Evolutionary conservation across 2,888 invertebrate genomes (phyloP).

Genomic region (Ashinkailepas kermadecensis): DNA sequence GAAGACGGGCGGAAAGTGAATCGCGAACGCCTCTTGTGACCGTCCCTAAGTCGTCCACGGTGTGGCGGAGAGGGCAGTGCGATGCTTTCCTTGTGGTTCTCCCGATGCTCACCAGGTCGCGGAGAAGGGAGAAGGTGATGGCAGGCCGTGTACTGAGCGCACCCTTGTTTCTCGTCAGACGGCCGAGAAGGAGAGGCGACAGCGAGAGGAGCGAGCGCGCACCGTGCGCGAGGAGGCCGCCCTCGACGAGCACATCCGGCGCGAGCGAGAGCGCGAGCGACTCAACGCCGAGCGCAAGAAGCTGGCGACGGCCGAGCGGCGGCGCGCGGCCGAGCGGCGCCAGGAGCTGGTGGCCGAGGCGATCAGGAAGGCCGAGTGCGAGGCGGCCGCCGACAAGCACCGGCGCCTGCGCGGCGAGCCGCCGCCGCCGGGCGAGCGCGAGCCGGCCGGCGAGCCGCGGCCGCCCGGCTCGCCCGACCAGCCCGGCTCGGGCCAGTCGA

Average conservation of each 20-base stretch:
- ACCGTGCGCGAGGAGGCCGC: conserved; percentile 51
- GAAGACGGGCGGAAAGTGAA: too few species aligned
- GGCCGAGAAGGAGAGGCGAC: conserved; percentile 63
- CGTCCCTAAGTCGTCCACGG: too few species aligned
- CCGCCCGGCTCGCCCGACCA: background rate
- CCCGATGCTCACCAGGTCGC: too few species aligned
- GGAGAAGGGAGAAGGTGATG: too few species aligned
- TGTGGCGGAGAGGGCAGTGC: too few species aligned
- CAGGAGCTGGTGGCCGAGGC: background rate
- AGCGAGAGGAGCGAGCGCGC: conserved; percentile 71
- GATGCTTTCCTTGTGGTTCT: too few species aligned
- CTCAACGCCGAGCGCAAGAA: background rate
- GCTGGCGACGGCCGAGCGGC: background rate
- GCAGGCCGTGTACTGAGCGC: too few species aligned
- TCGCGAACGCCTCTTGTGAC: too few species aligned
- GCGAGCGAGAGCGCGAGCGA: background rate
- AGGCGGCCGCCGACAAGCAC: background rate
- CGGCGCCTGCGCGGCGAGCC: background rate
- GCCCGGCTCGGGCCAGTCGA: background rate
- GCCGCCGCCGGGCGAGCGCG: background rate
- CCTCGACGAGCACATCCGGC: conserved; percentile 1
- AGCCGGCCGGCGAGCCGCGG: background rate
- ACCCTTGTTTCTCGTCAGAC: conserved; percentile 47
- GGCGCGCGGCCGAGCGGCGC: background rate
- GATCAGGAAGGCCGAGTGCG: background rate